Conservation (phyloP, 2,888 invertebrate genomes). For the Rhamphomyia laevipes region DNA sequence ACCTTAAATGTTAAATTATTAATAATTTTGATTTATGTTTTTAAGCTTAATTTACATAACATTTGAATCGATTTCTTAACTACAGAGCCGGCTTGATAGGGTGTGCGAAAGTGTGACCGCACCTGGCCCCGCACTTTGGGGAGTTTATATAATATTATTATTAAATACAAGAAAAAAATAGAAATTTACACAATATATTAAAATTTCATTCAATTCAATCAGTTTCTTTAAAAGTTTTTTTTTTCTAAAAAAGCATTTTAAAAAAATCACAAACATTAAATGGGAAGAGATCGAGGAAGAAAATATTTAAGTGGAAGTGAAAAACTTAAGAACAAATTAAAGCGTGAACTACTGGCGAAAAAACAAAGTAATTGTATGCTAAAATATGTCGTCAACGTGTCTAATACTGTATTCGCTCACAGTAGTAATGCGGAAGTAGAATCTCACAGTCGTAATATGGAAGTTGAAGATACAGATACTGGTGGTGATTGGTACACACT, state of each 20-base stretch:
- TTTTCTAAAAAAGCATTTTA: no score
- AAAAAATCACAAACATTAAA: background rate
- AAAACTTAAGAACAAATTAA: background rate
- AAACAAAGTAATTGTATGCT: background rate
- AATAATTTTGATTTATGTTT: no score
- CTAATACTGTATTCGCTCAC: background rate
- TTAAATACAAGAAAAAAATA: background rate
- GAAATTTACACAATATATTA: background rate
- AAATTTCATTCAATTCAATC: background rate
- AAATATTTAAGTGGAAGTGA: background rate
- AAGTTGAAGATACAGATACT: background rate
- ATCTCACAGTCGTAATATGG: background rate
- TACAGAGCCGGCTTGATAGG: background rate
- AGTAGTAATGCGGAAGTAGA: background rate
- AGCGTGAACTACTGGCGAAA: background rate
- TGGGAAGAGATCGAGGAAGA: background rate
- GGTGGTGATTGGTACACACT: background rate
- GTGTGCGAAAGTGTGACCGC: background rate
- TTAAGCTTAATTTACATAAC: no score
- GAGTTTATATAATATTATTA: background rate
- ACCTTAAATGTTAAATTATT: no score
- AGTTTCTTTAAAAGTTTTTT: background rate
- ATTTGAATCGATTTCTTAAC: no score
- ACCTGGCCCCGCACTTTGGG: background rate
- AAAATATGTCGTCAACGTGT: background rate